Evolutionary conservation across 2,797 vertebrate genomes (phyloP), one percentile per base, ranked within the genome.

Genomic region (Pelochelys cantorii): DNA sequence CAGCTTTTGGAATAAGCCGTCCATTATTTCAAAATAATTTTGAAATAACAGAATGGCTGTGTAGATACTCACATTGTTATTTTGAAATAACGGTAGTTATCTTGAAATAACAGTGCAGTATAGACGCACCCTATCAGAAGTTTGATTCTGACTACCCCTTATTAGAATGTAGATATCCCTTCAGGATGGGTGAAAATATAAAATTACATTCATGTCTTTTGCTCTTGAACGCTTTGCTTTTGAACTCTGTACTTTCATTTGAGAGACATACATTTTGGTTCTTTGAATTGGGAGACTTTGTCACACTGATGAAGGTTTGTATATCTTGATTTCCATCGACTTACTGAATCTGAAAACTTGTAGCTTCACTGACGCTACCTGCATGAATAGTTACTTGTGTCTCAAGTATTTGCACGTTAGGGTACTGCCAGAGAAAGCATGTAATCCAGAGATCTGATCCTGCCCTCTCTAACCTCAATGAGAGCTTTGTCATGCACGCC

Each of bases 241-340:
- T 83, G 37, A 8, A 27, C n/a, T 34, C 53, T 52, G 4, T 79
- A 31, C 12, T 88, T 10, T 7, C 2, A 0, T 9, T 34, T 34
- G 68, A 22, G 48, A 56, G 23, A 15, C 77, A 65, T 53, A 62
- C 0, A 0, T 48, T 34, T 55, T 77, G 1, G 0, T 0, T 2
- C 53, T 68, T 34, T 34, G 9, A 68, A 10, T 68, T 34, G n/a
- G n/a, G 20, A 68, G 65, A 68, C n/a, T 34, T 68, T 34, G 20
- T 34, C 5, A 18, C 5, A 34, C 31, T 34, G 65, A 68, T 34
- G 65, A 25, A 8, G 27, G 29, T 4, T 3, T 37, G 5, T 60
- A 9, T 1, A 29, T 31, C 60, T 74, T 20, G 1, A 22, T 71
- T 62, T 34, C 0, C 0, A 27, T 48, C 22, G 2, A 2, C 12